phyloP scores from a whole-genome alignment of 2,113 vertebrate genomes.

The Pteropus alecto region DNA sequence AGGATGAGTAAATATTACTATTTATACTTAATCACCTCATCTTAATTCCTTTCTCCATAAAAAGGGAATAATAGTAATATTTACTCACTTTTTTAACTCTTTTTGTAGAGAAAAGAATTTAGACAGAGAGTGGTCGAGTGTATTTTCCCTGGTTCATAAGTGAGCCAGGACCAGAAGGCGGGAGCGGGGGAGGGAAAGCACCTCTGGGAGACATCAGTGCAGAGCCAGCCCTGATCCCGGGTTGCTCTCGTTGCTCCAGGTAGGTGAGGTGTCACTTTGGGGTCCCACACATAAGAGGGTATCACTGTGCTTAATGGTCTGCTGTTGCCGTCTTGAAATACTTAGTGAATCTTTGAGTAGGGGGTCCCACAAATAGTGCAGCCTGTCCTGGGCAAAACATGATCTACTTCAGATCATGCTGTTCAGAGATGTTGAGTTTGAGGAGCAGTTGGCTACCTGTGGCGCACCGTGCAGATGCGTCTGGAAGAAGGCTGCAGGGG shows the following conservation, averaged over 20 bases:
- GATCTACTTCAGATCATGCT: not conserved
- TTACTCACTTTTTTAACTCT: not conserved
- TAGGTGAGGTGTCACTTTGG: not conserved
- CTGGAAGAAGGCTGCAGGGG: not conserved
- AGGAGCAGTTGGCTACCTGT: rapidly evolving
- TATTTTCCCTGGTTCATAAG: not conserved
- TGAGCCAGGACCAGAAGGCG: not conserved
- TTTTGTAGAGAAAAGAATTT: constrained; percentile 3
- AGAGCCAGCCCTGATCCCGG: not conserved
- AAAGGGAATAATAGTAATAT: constrained; percentile 18
- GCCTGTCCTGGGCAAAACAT: not conserved
- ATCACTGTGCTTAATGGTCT: not conserved
- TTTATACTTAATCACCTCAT: constrained; percentile 18
- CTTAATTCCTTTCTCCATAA: constrained; percentile 27
- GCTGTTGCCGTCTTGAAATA: not conserved
- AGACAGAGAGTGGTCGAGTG: not conserved
- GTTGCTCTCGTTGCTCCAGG: not conserved
- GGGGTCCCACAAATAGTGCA: too few species aligned
- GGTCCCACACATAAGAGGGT: not conserved
- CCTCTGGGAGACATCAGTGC: not conserved
- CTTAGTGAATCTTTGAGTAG: not conserved
- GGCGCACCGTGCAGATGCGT: rapidly evolving
- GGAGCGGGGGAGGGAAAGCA: not conserved
- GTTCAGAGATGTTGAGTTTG: not conserved
- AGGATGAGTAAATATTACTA: constrained; percentile 2